A percentile compares a stretch with the other conserved stretches of the same genome.
Evolutionary conservation across 2,113 vertebrate genomes (phyloP).

Genomic region (Raja brachyura): DNA sequence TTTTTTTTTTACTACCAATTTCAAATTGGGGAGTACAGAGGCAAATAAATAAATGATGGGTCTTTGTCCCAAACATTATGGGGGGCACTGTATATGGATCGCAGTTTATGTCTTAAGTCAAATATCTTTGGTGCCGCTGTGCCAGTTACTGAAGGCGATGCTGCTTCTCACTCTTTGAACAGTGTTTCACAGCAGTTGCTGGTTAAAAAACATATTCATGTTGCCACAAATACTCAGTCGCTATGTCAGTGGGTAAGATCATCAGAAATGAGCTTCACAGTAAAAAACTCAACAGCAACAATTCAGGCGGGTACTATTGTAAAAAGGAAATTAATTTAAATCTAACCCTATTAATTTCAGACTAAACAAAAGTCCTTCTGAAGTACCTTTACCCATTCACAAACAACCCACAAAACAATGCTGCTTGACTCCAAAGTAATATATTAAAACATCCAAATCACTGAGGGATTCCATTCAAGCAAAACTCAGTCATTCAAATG

Average conservation of each 20-base stretch:
- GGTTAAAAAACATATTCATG: neutral
- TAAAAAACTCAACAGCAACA: neutral
- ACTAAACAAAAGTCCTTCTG: neutral
- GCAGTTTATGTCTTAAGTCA: neutral
- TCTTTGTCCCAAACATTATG: too few species aligned
- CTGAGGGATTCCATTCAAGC: neutral
- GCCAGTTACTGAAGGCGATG: neutral
- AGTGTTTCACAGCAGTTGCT: neutral
- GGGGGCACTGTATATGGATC: neutral
- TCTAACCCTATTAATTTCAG: neutral
- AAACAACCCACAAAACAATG: neutral
- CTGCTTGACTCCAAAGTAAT: neutral
- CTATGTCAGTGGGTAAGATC: neutral
- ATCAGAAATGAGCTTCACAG: neutral
- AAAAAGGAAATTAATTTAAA: neutral
- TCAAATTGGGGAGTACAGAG: too few species aligned
- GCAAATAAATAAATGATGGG: too few species aligned
- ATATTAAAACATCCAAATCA: neutral
- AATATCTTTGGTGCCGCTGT: neutral
- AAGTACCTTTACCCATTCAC: neutral
- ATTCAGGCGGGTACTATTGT: neutral
- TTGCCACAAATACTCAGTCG: neutral
- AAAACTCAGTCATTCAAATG: neutral
- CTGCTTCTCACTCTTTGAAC: neutral
- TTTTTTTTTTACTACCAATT: too few species aligned